Evolutionary conservation across 2,888 invertebrate genomes (phyloP), one percentile per base, ranked within the genome.

Genomic region (Drosophila subquinaria): DNA sequence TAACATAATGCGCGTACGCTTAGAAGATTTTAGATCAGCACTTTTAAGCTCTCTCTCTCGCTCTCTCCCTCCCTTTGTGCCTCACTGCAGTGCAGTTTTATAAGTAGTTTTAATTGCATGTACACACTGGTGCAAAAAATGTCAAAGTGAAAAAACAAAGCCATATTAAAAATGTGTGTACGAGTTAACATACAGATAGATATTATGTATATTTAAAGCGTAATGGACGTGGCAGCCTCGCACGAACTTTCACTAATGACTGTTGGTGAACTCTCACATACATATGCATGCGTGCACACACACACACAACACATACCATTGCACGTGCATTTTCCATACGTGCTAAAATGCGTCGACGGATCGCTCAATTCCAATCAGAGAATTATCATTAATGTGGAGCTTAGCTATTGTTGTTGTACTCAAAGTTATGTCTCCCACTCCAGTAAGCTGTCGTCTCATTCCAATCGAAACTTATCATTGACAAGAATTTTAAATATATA

Each of bases 231-330:
- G 84, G 84, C 82, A 81, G 50, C 69, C 47, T 57, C 38, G 43
- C 55, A 69, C 81, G 79, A 90, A 89, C 88, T 89, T 89, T 89
- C 88, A 89, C 88, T 89, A 90, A 90, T 89, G 90, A 89, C 90
- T 89, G 76, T 80, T 75, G 82, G 50, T 90, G 90, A 81, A 88
- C 89, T 84, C 84, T 81, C 69, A 56, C 60, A 72, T 43, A 61
- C 56, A 66, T 48, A 63, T 59, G 53, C 47, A 47, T 36, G 57
- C 38, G 48, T 59, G 56, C 17, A 45, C 42, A 50, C 59, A 59
- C 17, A 56, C 69, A 43, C 64, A 64, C 43, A 27, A 40, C 63
- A 47, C 36, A 53, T 57, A 57, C 60, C 30, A 35, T 20, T 57
- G 55, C 70, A 81, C 66, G 66, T 81, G 81, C 68, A 57, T 65